Evolutionary conservation across 1,140 invertebrate genomes (phyloP).

Genomic region (Heterodera carotae): DNA sequence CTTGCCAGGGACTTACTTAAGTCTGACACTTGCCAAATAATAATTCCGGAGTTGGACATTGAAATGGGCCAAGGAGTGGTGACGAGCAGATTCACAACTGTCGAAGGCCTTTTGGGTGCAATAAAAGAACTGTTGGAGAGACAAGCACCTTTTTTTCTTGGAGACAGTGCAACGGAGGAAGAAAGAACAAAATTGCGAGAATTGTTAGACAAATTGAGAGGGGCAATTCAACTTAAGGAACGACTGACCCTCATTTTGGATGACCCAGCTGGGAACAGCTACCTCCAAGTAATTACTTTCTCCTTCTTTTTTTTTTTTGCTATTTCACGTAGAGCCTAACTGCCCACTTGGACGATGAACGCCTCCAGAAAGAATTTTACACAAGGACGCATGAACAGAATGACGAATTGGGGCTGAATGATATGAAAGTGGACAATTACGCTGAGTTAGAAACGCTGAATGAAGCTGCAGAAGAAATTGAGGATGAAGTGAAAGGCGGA

Average conservation of each 20-base stretch:
- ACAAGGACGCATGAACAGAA: constrained; percentile 86
- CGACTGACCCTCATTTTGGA: constrained; percentile 80
- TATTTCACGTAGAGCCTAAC: constrained; percentile 74
- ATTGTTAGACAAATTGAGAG: constrained; percentile 52
- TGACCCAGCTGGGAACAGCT: constrained; percentile 95
- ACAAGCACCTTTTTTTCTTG: constrained; percentile 62
- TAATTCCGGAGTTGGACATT: constrained; percentile 86
- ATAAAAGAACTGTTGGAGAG: constrained; percentile 66
- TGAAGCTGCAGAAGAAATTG: too few species aligned
- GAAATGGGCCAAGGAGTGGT: constrained; percentile 80
- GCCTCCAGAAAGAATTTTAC: constrained; percentile 79
- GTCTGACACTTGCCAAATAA: constrained; percentile 86
- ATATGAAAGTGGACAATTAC: constrained; percentile 86
- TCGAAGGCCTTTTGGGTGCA: constrained; percentile 76
- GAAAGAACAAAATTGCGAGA: constrained; percentile 45
- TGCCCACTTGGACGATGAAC: constrained; percentile 75
- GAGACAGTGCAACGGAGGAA: constrained; percentile 49
- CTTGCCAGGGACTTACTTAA: constrained; percentile 89
- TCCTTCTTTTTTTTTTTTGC: not conserved
- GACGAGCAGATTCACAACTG: constrained; percentile 90
- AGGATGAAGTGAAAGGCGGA: constrained; percentile 38
- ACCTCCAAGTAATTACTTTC: constrained; percentile 72
- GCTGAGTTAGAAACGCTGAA: constrained; percentile 49
- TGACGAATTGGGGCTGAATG: constrained; percentile 90
- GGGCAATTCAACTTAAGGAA: constrained; percentile 70